phyloP scores from a whole-genome alignment of 2,888 invertebrate species.

The Perizoma flavofasciatum region DNA sequence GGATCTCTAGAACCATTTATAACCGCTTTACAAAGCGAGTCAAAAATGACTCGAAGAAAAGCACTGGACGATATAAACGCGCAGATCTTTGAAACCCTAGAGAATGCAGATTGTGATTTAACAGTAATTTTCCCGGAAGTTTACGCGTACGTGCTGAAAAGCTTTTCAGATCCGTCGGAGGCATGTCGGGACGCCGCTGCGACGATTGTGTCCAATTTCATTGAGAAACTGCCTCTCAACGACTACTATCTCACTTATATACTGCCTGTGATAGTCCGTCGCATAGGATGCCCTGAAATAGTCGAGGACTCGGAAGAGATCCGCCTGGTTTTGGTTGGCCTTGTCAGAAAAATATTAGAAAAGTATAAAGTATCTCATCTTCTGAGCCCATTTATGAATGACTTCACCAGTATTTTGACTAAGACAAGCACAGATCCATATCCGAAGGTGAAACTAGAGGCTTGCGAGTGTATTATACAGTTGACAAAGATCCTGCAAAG shows the following conservation, averaged over 20 bases:
- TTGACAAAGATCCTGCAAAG: conserved; percentile 86
- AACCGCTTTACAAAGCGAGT: conserved; percentile 82
- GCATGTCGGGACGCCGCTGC: conserved; percentile 85
- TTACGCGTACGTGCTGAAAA: conserved; percentile 71
- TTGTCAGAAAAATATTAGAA: conserved; percentile 86
- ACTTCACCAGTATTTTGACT: conserved; percentile 88
- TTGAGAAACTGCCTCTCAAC: conserved; percentile 84
- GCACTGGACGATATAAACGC: conserved; percentile 81
- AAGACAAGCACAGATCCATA: conserved; percentile 90
- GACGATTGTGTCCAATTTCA: conserved; percentile 81
- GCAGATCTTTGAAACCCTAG: conserved; percentile 70
- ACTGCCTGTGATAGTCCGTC: conserved; percentile 89
- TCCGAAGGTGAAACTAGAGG: conserved; percentile 91
- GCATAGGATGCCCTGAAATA: conserved; percentile 90
- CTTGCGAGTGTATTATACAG: conserved; percentile 88
- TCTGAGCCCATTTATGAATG: conserved; percentile 88
- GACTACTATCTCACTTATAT: conserved; percentile 90
- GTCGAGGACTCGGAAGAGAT: conserved; percentile 90
- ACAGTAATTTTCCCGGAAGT: conserved; percentile 65
- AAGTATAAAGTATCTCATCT: conserved; percentile 85
- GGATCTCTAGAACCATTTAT: conserved; percentile 64
- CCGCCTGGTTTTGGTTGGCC: conserved; percentile 86
- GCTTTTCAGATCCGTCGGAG: conserved; percentile 84
- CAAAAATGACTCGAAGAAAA: conserved; percentile 83
- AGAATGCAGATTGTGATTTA: conserved; percentile 64